phyloP scores from a whole-genome alignment of 2,113 vertebrate species.

The Jacana jacana region DNA sequence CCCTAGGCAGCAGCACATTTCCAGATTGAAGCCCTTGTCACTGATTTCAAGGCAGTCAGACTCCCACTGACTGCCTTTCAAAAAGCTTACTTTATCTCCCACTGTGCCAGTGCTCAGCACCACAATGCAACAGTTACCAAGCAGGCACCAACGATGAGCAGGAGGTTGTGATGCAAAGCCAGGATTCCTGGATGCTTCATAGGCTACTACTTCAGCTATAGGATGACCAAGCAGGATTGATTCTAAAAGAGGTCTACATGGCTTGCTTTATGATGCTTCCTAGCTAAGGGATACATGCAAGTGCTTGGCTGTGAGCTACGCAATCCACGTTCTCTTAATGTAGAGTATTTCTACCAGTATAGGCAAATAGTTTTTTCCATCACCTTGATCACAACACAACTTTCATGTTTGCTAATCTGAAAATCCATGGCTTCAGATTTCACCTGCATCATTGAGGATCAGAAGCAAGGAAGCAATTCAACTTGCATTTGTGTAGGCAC shows the following conservation, averaged over 20 bases:
- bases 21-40: neutral
- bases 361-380: neutral
- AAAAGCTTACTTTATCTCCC: neutral
- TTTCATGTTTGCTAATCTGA: neutral
- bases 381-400: neutral
- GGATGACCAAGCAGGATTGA: neutral
- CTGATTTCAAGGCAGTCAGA: neutral
- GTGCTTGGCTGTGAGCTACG: neutral
- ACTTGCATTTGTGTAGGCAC: neutral
- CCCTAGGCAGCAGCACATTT: neutral
- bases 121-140: fast-evolving
- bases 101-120: neutral
- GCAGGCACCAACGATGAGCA: fast-evolving
- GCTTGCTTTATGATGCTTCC: neutral
- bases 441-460: neutral
- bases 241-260: neutral
- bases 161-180: neutral
- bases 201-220: neutral
- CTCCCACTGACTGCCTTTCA: neutral
- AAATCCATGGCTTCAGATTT: neutral
- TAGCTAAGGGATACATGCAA: neutral
- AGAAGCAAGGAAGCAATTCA: neutral
- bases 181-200: neutral
- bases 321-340: neutral
- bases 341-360: neutral